Percentiles rank a stretch among this genome's conserved stretches.
phyloP scores from a whole-genome alignment of 2,888 invertebrate species.

The Nomada ruficornis region DNA sequence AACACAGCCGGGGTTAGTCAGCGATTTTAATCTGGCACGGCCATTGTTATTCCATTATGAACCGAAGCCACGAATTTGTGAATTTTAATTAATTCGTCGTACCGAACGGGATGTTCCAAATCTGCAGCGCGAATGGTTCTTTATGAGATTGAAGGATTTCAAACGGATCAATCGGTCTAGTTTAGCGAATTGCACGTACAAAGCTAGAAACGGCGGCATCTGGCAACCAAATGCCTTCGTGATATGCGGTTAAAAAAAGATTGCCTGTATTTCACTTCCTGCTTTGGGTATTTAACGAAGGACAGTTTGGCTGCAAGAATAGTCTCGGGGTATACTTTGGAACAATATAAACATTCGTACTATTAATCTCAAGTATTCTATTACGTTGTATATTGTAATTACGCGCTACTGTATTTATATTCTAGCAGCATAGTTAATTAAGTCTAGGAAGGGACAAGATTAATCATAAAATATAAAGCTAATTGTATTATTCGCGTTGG shows the following conservation, averaged over 20 bases:
- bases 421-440: too few relatives aligned
- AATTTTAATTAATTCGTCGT: background rate
- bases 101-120: background rate
- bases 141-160: too few relatives aligned
- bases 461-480: too few relatives aligned
- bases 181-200: too few relatives aligned
- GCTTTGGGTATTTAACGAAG: background rate
- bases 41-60: background rate
- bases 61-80: background rate
- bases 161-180: background rate
- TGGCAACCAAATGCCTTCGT: background rate
- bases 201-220: conserved; percentile 4
- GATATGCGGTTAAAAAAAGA: background rate
- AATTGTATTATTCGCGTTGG: too few relatives aligned
- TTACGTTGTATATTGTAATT: too few relatives aligned
- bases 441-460: too few relatives aligned
- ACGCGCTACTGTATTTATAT: too few relatives aligned
- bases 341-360: too few relatives aligned
- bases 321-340: too few relatives aligned
- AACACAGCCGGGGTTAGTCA: background rate
- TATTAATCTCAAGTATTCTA: too few relatives aligned
- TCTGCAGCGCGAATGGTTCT: background rate
- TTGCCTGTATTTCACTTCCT: background rate
- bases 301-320: too few relatives aligned
- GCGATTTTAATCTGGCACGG: background rate